These are phyloP conservation scores for Hymenochirus boettgeri DNA, from an alignment of 2,113 vertebrate genomes.

Conservation along the genomic window DNA sequence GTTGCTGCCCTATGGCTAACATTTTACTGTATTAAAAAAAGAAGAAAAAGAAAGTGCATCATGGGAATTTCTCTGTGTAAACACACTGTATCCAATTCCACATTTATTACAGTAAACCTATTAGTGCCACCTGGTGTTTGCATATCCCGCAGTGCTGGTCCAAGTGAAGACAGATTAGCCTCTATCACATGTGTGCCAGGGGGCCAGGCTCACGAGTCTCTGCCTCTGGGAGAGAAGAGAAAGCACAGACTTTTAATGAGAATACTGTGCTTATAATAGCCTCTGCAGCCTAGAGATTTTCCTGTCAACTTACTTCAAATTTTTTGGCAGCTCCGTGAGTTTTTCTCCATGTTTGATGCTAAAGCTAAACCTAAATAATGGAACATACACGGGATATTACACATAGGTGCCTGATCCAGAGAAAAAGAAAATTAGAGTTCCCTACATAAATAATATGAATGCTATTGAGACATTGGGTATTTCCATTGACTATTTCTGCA, in stretches of 20 bases:
- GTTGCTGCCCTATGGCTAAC: slow-evolving; percentile 46
- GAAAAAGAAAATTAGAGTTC: too few species aligned
- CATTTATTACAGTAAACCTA: slow-evolving; percentile 72
- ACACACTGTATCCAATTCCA: slow-evolving; percentile 62
- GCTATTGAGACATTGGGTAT: too few species aligned
- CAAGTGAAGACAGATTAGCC: slow-evolving; percentile 73
- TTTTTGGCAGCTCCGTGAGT: slow-evolving; percentile 59
- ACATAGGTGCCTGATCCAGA: slow-evolving; percentile 10
- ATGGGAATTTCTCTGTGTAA: slow-evolving; percentile 59
- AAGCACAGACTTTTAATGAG: slow-evolving; percentile 57
- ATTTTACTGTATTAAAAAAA: too few species aligned
- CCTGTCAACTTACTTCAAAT: slow-evolving; percentile 73
- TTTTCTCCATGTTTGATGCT: slow-evolving; percentile 40
- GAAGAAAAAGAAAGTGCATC: too few species aligned
- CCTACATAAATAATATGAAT: too few species aligned
- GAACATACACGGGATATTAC: slow-evolving; percentile 29
- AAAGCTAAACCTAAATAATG: slow-evolving; percentile 41
- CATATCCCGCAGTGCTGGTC: slow-evolving; percentile 55
- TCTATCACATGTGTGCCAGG: slow-evolving; percentile 75
- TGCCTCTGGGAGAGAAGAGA: slow-evolving; percentile 55
- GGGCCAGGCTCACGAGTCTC: slow-evolving; percentile 66
- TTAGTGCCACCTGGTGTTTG: slow-evolving; percentile 80
- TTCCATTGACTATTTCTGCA: too few species aligned
- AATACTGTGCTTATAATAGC: slow-evolving; percentile 54
- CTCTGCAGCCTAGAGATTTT: slow-evolving; percentile 65